Evolutionary conservation across 2,797 vertebrate genomes (phyloP).

Genomic region (Coreius guichenoti): DNA sequence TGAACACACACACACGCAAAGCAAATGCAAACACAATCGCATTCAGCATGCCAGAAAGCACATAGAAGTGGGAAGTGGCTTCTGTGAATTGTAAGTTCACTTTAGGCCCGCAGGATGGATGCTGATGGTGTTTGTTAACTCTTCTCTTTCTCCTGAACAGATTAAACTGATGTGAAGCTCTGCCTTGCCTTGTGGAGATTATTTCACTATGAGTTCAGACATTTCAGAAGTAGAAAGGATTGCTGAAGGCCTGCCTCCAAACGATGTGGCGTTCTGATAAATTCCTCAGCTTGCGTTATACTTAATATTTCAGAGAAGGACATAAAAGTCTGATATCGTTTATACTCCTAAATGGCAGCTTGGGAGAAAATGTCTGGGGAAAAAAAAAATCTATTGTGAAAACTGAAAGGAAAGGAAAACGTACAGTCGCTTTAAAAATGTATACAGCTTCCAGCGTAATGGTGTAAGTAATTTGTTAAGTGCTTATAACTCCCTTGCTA

Average conservation of each 20-base stretch:
- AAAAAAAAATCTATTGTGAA: constrained; percentile 64
- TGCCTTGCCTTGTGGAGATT: constrained; percentile 50
- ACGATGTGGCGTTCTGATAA: constrained; percentile 63
- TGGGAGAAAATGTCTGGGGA: constrained; percentile 61
- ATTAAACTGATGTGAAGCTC: constrained; percentile 55
- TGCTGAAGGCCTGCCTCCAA: constrained; percentile 49
- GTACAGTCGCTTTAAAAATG: constrained; percentile 71
- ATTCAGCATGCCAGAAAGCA: constrained; percentile 7
- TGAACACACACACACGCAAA: neutral
- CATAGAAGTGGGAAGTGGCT: constrained; percentile 33
- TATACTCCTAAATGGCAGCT: constrained; percentile 66
- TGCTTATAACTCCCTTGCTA: constrained; percentile 74
- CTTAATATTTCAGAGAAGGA: constrained; percentile 64
- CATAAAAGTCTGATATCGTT: constrained; percentile 63
- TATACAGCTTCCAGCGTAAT: constrained; percentile 72
- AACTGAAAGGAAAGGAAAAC: constrained; percentile 56
- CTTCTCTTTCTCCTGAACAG: constrained; percentile 44
- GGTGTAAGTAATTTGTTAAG: constrained; percentile 77
- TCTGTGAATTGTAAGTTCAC: constrained; percentile 15
- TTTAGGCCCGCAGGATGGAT: constrained; percentile 44
- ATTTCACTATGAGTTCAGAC: constrained; percentile 58
- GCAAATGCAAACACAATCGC: constrained; percentile 36
- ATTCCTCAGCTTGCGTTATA: constrained; percentile 53
- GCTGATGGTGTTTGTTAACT: constrained; percentile 53
- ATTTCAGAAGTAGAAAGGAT: constrained; percentile 57